Percentiles rank a stretch among this genome's conserved stretches.
These are phyloP conservation scores for Anagrus nilaparvatae DNA, from an alignment of 1,140 invertebrate genomes.

Conservation along the genomic window DNA sequence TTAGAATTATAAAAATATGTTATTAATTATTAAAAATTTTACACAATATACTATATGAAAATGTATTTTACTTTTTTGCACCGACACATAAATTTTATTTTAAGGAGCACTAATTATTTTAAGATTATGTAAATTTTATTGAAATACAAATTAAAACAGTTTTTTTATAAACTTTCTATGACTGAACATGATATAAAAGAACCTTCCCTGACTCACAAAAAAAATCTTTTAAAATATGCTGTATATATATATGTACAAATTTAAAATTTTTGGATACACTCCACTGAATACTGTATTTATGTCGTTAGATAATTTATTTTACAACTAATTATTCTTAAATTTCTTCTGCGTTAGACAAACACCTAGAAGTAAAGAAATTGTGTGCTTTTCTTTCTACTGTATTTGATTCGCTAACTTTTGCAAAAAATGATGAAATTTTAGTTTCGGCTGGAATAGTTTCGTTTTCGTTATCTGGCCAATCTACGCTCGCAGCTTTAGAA, in stretches of 20 bases:
- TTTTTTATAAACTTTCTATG: not conserved
- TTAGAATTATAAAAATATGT: too few relatives aligned
- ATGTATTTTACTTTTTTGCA: too few relatives aligned
- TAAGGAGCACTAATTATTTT: too few relatives aligned
- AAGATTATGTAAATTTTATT: not conserved
- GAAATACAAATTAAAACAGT: not conserved
- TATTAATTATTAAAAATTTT: too few relatives aligned
- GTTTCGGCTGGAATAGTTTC: constrained; percentile 19
- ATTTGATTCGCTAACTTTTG: constrained; percentile 11
- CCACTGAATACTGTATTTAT: too few relatives aligned
- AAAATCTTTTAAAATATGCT: not conserved
- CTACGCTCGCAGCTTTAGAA: constrained; percentile 58
- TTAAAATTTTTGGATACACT: not conserved
- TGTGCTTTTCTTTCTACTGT: constrained; percentile 27
- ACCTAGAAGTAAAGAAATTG: constrained; percentile 30
- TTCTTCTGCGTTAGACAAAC: constrained; percentile 27
- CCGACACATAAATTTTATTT: too few relatives aligned
- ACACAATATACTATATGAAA: too few relatives aligned
- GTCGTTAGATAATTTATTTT: too few relatives aligned
- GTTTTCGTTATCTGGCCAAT: constrained; percentile 56
- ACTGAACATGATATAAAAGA: too few relatives aligned
- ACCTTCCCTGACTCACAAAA: too few relatives aligned
- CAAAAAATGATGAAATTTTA: constrained; percentile 35
- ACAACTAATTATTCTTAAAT: too few relatives aligned
- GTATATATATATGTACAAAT: not conserved